Conservation (phyloP, 2,113 vertebrate species). For the Sebastes schlegelii region DNA sequence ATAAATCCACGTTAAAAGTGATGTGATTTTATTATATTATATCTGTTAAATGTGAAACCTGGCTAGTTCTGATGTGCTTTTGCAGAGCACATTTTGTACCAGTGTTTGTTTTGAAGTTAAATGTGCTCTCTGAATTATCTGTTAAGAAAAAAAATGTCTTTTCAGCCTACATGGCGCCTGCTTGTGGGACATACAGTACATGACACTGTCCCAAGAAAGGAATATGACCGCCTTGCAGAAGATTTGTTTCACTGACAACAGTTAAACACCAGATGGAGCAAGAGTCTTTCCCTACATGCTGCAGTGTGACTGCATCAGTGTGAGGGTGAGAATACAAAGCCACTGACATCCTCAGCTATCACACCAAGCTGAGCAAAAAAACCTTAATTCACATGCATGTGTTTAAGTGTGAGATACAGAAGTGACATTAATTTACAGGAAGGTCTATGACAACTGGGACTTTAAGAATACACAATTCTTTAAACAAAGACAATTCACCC, state of each 20-base stretch:
- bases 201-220: neutral
- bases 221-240: neutral
- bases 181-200: neutral
- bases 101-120: neutral
- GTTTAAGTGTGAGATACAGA: neutral
- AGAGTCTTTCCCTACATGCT: neutral
- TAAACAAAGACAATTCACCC: neutral
- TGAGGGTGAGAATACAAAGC: conserved; percentile 19
- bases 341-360: neutral
- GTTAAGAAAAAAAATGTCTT: too few species aligned
- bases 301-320: neutral
- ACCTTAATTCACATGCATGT: neutral
- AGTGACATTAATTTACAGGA: neutral
- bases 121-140: too few species aligned
- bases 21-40: neutral
- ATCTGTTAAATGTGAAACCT: neutral
- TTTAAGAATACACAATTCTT: neutral
- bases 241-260: conserved; percentile 15
- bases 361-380: neutral
- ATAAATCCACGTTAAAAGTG: neutral
- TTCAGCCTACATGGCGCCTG: neutral
- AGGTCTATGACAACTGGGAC: neutral
- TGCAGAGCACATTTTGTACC: neutral
- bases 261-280: conserved; percentile 69
- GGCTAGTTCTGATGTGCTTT: neutral